phyloP scores from a whole-genome alignment of 2,113 vertebrate species.

The Rhineura floridana region DNA sequence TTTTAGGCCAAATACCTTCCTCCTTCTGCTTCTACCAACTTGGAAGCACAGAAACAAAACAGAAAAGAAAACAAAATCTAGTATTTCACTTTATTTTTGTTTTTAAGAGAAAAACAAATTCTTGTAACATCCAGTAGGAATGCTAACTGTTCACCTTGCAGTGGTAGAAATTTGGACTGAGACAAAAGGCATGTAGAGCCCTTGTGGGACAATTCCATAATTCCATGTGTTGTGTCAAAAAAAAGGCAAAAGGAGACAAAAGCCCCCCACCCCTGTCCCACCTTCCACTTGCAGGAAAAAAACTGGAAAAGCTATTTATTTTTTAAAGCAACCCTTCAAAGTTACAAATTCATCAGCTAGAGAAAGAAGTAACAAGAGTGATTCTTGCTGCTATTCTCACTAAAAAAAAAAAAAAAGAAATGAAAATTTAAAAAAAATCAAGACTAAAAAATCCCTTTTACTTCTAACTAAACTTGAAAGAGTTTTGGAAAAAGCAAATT shows the following conservation, averaged over 20 bases:
- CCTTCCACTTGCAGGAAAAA: conserved; percentile 85
- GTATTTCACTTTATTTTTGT: conserved; percentile 83
- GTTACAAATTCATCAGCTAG: conserved; percentile 91
- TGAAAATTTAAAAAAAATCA: conserved; percentile 72
- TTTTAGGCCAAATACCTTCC: conserved; percentile 76
- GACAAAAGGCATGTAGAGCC: conserved; percentile 80
- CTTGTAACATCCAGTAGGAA: conserved; percentile 92
- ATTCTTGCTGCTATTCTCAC: conserved; percentile 95
- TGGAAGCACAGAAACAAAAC: conserved; percentile 77
- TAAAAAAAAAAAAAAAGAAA: conserved; percentile 65
- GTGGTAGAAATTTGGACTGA: conserved; percentile 84
- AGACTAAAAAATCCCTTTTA: conserved; percentile 85
- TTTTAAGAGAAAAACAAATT: conserved; percentile 71
- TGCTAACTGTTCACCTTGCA: conserved; percentile 92
- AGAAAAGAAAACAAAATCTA: conserved; percentile 66
- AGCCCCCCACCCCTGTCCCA: conserved; percentile 75
- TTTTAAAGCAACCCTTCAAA: conserved; percentile 92
- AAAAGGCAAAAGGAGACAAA: conserved; percentile 43
- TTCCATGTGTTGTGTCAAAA: conserved; percentile 76
- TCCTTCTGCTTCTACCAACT: conserved; percentile 84
- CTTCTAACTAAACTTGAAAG: conserved; percentile 88
- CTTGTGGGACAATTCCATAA: conserved; percentile 78
- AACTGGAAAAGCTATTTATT: conserved; percentile 95
- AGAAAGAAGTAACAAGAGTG: conserved; percentile 96
- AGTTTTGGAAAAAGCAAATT: conserved; percentile 83